phyloP scores from a whole-genome alignment of 2,113 vertebrate species.

The Chlamydotis undulata region DNA sequence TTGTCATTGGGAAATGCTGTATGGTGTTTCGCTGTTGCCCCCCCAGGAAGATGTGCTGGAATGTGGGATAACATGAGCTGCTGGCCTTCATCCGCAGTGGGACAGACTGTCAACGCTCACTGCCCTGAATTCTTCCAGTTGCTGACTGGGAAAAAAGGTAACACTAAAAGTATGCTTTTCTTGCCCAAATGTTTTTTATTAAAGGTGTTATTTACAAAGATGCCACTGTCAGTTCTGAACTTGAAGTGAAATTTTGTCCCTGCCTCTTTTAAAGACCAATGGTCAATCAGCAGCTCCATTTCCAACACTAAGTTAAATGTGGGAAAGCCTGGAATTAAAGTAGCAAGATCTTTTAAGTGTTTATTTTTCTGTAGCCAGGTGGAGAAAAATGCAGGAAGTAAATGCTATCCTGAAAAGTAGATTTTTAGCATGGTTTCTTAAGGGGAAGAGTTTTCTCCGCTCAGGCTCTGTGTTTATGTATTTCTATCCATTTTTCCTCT shows the following conservation, averaged over 20 bases:
- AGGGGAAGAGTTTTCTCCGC: not conserved
- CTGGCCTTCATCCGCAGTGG: slow-evolving; percentile 82
- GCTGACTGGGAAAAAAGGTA: slow-evolving; percentile 79
- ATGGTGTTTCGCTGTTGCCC: not conserved
- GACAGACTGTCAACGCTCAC: slow-evolving; percentile 79
- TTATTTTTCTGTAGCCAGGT: not conserved
- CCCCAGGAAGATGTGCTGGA: slow-evolving; percentile 71
- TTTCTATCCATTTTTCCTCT: not conserved
- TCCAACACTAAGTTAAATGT: not conserved
- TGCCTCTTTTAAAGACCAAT: not conserved
- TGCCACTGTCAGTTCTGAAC: not conserved
- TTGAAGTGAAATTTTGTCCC: not conserved
- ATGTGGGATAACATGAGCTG: slow-evolving; percentile 92
- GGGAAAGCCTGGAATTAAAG: not conserved
- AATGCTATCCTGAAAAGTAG: not conserved
- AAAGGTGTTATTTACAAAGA: not conserved
- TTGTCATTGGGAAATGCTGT: not conserved
- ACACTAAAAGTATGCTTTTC: not conserved
- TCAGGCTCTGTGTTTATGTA: not conserved
- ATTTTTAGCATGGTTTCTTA: not conserved
- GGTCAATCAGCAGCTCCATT: not conserved
- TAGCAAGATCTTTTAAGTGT: not conserved
- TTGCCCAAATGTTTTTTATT: not conserved
- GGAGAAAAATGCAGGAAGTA: not conserved
- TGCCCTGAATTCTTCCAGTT: slow-evolving; percentile 84